These are phyloP conservation scores for Pungitius pungitius DNA, from an alignment of 2,113 vertebrate species.

Conservation along the genomic window DNA sequence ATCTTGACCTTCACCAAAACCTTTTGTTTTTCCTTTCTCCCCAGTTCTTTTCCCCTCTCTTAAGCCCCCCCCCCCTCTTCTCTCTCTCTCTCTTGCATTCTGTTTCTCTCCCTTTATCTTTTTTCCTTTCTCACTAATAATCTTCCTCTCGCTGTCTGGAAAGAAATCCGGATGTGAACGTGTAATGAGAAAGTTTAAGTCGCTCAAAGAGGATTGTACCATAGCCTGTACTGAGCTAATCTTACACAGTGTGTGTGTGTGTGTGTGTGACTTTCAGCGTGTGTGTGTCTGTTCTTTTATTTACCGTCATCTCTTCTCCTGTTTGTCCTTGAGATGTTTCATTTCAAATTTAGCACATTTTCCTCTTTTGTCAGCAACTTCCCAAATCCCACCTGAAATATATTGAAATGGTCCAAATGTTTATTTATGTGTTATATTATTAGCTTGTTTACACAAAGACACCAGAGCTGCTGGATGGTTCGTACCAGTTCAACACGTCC, in stretches of 20 bases:
- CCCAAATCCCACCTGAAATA: neutral
- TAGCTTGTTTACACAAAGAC: neutral
- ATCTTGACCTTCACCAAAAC: constrained; percentile 10
- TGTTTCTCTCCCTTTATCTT: neutral
- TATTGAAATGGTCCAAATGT: neutral
- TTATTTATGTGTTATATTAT: neutral
- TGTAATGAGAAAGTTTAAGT: constrained; percentile 51
- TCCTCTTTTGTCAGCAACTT: neutral
- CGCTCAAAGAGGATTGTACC: constrained; percentile 40
- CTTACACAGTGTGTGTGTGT: constrained; percentile 2
- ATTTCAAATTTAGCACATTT: neutral
- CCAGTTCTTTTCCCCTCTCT: neutral
- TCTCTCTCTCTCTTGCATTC: neutral
- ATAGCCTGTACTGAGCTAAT: constrained; percentile 32
- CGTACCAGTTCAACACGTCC: no score
- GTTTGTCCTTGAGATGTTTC: neutral
- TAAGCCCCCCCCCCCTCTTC: neutral
- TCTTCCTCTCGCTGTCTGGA: neutral
- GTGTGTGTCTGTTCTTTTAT: constrained; percentile 1
- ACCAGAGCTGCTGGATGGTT: neutral
- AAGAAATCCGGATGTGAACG: constrained; percentile 23
- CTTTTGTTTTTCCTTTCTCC: neutral
- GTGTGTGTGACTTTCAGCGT: constrained; percentile 15
- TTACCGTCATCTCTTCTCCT: neutral
- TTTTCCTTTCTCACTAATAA: constrained; percentile 8